These are phyloP conservation scores for Leptodactylus fuscus DNA, from an alignment of 2,113 vertebrate species.

Conservation along the genomic window DNA sequence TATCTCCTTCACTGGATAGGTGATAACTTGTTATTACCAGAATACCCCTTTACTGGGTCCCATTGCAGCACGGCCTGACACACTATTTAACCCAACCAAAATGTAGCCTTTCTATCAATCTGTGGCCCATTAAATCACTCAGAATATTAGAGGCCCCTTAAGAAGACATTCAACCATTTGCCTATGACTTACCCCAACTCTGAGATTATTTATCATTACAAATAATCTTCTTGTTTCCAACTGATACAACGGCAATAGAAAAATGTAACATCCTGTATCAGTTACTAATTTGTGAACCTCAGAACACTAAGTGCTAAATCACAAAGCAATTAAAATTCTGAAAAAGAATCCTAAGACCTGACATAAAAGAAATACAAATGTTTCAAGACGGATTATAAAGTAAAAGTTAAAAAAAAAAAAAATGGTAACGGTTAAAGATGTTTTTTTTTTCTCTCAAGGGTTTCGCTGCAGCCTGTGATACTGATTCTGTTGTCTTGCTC, in stretches of 20 bases:
- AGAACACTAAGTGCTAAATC: conserved; percentile 73
- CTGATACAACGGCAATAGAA: background rate
- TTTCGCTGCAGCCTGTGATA: conserved; percentile 75
- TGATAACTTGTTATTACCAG: too few relatives aligned
- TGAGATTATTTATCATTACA: background rate
- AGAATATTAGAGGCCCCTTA: too few relatives aligned
- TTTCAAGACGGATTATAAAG: conserved; percentile 82
- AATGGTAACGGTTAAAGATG: conserved; percentile 66
- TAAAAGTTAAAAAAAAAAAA: conserved; percentile 65
- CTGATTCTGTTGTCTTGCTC: conserved; percentile 77
- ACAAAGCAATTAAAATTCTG: conserved; percentile 85
- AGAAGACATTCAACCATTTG: too few relatives aligned
- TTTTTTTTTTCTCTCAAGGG: conserved; percentile 73
- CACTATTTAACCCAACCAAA: too few relatives aligned
- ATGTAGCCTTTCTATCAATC: too few relatives aligned
- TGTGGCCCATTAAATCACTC: too few relatives aligned
- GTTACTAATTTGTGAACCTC: conserved; percentile 58
- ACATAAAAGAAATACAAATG: conserved; percentile 83
- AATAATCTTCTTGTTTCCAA: background rate
- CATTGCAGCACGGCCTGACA: too few relatives aligned
- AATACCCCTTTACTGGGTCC: too few relatives aligned
- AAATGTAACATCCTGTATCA: conserved; percentile 62
- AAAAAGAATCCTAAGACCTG: conserved; percentile 75
- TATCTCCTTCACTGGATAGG: too few relatives aligned
- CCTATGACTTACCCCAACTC: background rate